Conservation (phyloP, 2,797 vertebrate species). For the Esox masquinongy region DNA sequence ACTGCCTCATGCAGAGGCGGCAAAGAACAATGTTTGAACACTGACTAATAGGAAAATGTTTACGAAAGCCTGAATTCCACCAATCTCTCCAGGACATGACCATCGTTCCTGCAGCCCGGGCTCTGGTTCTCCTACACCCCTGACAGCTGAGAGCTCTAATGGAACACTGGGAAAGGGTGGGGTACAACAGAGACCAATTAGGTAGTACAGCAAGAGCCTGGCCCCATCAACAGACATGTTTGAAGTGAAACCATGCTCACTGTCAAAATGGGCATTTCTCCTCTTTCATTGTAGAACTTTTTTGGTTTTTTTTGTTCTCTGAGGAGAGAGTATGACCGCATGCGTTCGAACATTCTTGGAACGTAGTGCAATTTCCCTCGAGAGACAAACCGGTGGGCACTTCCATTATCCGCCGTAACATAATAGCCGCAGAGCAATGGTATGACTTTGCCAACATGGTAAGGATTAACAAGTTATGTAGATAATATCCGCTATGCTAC, state of each 20-base stretch:
- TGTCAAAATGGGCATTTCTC: neutral
- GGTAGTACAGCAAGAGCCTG: neutral
- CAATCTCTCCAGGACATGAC: neutral
- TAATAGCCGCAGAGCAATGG: neutral
- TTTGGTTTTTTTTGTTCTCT: neutral
- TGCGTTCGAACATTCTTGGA: neutral
- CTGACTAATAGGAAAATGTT: too few species aligned
- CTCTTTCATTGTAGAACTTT: neutral
- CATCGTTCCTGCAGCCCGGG: neutral
- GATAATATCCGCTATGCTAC: too few species aligned
- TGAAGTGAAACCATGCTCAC: neutral
- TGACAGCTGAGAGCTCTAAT: neutral
- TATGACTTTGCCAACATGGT: too few species aligned
- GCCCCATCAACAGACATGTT: neutral
- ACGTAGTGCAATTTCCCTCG: neutral
- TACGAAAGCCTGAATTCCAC: too few species aligned
- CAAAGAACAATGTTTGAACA: too few species aligned
- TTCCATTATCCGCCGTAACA: neutral
- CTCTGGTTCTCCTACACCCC: too few species aligned
- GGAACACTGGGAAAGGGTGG: neutral
- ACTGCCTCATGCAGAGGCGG: too few species aligned
- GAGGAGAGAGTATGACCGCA: neutral
- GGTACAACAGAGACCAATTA: neutral
- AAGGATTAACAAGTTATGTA: too few species aligned
- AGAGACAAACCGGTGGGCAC: neutral